Base-by-base conservation (phyloP, 2,113 vertebrate species). In the Perca schrenkii region DNA sequence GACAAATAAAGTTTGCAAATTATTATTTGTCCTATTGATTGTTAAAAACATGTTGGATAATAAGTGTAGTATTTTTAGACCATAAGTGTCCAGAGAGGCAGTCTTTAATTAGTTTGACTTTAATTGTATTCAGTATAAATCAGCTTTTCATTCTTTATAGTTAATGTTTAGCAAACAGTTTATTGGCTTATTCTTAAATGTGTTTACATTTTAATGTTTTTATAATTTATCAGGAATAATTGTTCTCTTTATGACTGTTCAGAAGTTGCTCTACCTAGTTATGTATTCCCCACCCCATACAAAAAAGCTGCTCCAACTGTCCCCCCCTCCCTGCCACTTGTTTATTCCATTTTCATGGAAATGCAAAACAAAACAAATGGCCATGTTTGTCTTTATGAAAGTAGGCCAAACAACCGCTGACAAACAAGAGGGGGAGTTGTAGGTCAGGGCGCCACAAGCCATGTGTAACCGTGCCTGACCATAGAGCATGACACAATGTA, bases 391-490 rank as follows among this genome's bases (percentile, higher is more conserved):
- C 93, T 88, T 92, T 70, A 91, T 89, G 91, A 95, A 96, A 94
- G 91, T 95, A 95, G 95, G 94, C 93, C 95, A 95, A 94, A 93
- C 90, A 94, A 94, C 87, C 67, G 74, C 88, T 88, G 89, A 92
- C 92, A 94, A 95, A 93, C 92, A 94, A 89, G 90, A 86, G 88
- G 89, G 93, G 91, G 89, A 82, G 92, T 93, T 93, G 88, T 92
- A 91, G 93, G 93, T 95, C 92, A 94, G 86, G 72, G 92, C 71
- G 77, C 80, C 87, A 89, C 91, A 92, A 93, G 92, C 93, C 88
- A 85, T 91, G 91, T 90, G 87, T 91, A 89, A 88, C 93, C 72
- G 79, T 80, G 87, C 83, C 87, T 87, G 88, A 88, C 88, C 75
- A 91, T 79, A 86, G 89, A 90, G 85, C 88, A 85, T 75, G 89